Evolutionary conservation across 2,888 invertebrate genomes (phyloP), one percentile per base, ranked within the genome.

Genomic region (Tribolium freemani): DNA sequence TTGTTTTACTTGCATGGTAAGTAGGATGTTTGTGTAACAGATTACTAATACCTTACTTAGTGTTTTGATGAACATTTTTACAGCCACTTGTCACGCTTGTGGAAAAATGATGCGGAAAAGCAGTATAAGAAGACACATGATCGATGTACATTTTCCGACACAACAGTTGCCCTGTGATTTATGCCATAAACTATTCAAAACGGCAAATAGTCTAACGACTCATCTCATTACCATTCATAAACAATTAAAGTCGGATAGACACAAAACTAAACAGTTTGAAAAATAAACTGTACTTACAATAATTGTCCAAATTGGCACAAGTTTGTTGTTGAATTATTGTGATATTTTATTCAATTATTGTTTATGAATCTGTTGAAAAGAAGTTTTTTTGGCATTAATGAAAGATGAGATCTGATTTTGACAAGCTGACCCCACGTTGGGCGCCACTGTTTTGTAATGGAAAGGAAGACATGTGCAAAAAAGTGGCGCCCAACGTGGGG

Each of bases 1-100:
- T 50, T 58, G 56, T 72, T 69, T 72, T 76, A 77, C 56, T 78
- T 81, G 82, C 84, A 85, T 85, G 85, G 85, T 85, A 85, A 83
- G 85, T 85, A 85, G 82, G 75, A 60, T 72, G 30, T 64, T 69
- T 68, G 67, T 67, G 60, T 66, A 56, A 56, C 53, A 61, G 61
- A 44, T 58, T 50, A 68, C 69, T 71, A 72, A 68, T 56, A n/a
- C 44, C 51, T 44, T 66, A 9, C 13, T 10, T 48, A 53, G 11
- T 11, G 3, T 45, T 66, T 66, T 53, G 76, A 77, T 75, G 75
- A 73, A 78, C 74, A 63, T 74, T 77, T 79, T 84, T 84, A 61
- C 83, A 85, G 85, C 83, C 3, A 80, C 73, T 61, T 83, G 82
- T 75, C 74, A 74, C 56, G 78, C 80, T 63, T 83, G 82, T 76